Conservation (phyloP, 1,140 invertebrate species). For the Aphelenchoides besseyi region DNA sequence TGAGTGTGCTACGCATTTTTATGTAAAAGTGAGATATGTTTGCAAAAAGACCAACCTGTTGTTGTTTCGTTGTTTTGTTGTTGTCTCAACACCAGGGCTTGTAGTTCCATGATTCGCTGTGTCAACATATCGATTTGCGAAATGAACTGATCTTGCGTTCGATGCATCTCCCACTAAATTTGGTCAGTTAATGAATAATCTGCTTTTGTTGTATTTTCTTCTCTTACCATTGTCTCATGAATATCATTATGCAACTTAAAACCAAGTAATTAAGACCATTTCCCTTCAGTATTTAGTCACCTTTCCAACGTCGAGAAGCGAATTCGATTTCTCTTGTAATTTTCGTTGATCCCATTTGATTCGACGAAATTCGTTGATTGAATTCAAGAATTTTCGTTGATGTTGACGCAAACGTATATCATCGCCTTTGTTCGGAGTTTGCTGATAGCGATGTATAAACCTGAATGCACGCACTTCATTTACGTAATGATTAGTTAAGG, state of each 20-base stretch:
- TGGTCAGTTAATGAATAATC: not conserved
- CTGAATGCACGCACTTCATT: no score
- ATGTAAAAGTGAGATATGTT: not conserved
- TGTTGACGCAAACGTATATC: slow-evolving; percentile 59
- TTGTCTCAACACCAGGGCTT: slow-evolving; percentile 28
- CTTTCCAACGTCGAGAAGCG: slow-evolving; percentile 61
- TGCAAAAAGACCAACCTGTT: not conserved
- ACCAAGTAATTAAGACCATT: not conserved
- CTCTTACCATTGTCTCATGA: slow-evolving; percentile 62
- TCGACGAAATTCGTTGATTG: slow-evolving; percentile 60
- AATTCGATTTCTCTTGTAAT: slow-evolving; percentile 60
- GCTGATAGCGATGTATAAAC: slow-evolving; percentile 62
- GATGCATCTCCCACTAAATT: slow-evolving; percentile 60
- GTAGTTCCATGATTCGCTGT: slow-evolving; percentile 41
- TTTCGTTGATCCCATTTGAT: slow-evolving; percentile 63
- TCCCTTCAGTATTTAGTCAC: slow-evolving; percentile 27
- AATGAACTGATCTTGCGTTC: slow-evolving; percentile 62
- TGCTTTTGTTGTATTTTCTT: not conserved
- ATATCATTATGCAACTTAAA: slow-evolving; percentile 60
- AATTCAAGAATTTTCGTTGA: slow-evolving; percentile 59
- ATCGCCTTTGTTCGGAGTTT: slow-evolving; percentile 54
- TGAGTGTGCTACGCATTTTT: not conserved
- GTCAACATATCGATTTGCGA: slow-evolving; percentile 53
- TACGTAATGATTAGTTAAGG: slow-evolving; percentile 16
- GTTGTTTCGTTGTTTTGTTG: not conserved